Percentiles rank a stretch among this genome's conserved stretches.
These are phyloP conservation scores for Hycleus cichorii DNA, from an alignment of 1,140 invertebrate species.

Conservation along the genomic window DNA sequence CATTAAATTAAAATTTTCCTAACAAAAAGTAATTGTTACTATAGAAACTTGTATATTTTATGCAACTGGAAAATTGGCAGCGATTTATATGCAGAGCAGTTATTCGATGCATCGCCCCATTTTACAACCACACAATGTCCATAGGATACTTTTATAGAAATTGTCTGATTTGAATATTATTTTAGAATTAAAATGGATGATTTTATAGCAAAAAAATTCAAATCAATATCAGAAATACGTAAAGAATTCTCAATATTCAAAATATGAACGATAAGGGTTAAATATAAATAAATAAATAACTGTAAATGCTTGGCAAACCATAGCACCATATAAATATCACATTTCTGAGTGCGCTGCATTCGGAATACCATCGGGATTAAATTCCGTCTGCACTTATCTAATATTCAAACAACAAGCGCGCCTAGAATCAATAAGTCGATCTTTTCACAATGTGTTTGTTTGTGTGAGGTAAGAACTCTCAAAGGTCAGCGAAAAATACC, in stretches of 20 bases:
- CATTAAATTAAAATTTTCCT: no score
- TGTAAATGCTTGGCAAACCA: slow-evolving; percentile 10
- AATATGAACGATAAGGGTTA: neutral
- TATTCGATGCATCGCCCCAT: no score
- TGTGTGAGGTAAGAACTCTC: neutral
- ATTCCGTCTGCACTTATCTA: slow-evolving; percentile 30
- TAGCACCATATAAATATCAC: slow-evolving; percentile 25
- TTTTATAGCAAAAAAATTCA: no score
- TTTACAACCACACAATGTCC: no score
- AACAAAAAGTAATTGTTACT: no score
- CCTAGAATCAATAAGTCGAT: slow-evolving; percentile 29
- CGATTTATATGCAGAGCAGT: no score
- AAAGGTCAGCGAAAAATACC: slow-evolving; percentile 1
- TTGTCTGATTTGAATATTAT: neutral
- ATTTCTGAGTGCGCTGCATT: slow-evolving; percentile 19
- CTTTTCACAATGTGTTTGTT: neutral
- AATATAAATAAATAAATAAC: slow-evolving; percentile 17
- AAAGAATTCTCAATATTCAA: slow-evolving; percentile 3
- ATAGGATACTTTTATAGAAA: no score
- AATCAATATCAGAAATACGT: no score
- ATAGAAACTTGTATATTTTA: no score
- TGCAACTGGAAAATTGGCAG: no score
- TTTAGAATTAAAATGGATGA: no score
- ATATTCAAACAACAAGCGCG: slow-evolving; percentile 31
- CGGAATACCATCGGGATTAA: slow-evolving; percentile 25